Percentiles rank a stretch among this genome's conserved stretches.
Conservation (phyloP, 2,797 vertebrate genomes). For the Sarcoramphus papa region DNA sequence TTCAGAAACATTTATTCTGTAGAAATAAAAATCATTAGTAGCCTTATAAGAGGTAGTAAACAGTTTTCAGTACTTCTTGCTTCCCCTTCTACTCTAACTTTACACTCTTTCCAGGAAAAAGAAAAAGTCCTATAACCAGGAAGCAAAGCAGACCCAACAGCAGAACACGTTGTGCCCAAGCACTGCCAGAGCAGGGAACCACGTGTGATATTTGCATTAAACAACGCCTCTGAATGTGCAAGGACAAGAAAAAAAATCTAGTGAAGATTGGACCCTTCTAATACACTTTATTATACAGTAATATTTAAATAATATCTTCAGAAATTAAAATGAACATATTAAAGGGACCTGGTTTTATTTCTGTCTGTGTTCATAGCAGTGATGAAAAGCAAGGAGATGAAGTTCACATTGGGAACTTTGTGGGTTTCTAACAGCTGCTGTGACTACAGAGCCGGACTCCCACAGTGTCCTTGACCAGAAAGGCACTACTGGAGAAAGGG, state of each 20-base stretch:
- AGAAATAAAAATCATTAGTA: neutral
- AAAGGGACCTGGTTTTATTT: neutral
- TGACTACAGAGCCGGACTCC: accelerated
- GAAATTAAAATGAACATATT: neutral
- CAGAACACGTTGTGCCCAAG: accelerated
- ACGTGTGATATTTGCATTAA: accelerated
- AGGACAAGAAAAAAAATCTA: neutral
- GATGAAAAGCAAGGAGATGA: neutral
- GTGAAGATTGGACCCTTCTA: neutral
- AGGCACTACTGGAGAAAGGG: neutral
- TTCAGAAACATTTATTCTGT: neutral
- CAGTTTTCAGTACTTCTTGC: neutral
- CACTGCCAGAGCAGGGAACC: neutral
- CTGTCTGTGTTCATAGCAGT: neutral
- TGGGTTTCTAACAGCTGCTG: neutral
- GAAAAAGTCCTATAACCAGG: neutral
- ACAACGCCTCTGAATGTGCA: neutral
- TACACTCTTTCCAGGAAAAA: neutral
- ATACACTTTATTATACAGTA: neutral
- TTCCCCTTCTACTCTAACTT: neutral
- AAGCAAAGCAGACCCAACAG: neutral
- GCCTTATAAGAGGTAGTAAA: neutral
- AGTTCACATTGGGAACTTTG: neutral
- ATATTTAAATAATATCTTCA: neutral
- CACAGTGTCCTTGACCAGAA: neutral